Evolutionary conservation across 2,113 vertebrate species (phyloP).

Genomic region (Psittacula cyanocephala): DNA sequence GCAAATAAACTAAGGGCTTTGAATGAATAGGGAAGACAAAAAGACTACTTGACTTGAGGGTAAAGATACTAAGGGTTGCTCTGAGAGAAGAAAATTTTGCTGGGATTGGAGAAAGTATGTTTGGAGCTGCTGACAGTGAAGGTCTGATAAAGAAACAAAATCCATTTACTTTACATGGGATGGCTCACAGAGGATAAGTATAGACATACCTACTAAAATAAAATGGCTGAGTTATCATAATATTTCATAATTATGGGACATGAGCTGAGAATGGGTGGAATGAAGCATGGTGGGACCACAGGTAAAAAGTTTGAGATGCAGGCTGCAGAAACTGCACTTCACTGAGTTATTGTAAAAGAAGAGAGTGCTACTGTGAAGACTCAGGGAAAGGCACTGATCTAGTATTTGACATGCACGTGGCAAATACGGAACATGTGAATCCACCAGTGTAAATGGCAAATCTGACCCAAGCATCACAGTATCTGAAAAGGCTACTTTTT

Average conservation of each 20-base stretch:
- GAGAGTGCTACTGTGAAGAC: background rate
- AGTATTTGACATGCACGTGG: fast-evolving
- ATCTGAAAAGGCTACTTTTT: background rate
- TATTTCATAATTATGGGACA: background rate
- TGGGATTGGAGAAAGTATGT: background rate
- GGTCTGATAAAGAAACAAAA: background rate
- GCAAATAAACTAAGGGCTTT: background rate
- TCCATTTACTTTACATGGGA: background rate
- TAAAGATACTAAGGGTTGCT: background rate
- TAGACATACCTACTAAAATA: background rate
- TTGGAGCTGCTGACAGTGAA: background rate
- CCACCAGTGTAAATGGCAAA: background rate
- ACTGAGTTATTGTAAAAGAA: background rate
- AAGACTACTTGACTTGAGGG: background rate
- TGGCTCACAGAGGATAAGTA: background rate
- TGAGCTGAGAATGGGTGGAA: background rate
- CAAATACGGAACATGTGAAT: background rate
- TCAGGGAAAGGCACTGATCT: background rate
- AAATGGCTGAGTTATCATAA: background rate
- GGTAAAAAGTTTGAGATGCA: background rate
- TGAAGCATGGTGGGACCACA: background rate
- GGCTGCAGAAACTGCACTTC: background rate
- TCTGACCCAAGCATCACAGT: background rate
- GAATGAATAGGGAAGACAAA: background rate
- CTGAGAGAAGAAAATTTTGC: background rate